These are phyloP conservation scores for Caenorhabditis imperialis DNA, from an alignment of 2,888 invertebrate species.

Conservation along the genomic window DNA sequence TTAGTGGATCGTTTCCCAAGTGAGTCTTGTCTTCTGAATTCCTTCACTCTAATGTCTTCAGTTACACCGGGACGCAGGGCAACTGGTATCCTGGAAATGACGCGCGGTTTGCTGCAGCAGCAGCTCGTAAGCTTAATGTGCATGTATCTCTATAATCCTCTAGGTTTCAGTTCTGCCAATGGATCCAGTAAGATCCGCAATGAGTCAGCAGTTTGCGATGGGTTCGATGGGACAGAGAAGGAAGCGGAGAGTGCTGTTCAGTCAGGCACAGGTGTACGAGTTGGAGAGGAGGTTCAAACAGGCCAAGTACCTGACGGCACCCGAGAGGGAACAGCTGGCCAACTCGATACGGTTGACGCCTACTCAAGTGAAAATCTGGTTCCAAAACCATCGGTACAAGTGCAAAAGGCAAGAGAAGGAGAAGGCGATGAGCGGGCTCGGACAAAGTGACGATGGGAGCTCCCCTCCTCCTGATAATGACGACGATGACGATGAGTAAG, in stretches of 20 bases:
- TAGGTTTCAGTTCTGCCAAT: slow-evolving; percentile 56
- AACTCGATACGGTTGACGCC: slow-evolving; percentile 94
- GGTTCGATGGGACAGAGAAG: slow-evolving; percentile 61
- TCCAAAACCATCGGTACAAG: slow-evolving; percentile 71
- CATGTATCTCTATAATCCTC: background rate
- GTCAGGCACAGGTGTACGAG: slow-evolving; percentile 69
- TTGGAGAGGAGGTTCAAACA: slow-evolving; percentile 91
- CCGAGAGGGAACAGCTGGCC: slow-evolving; percentile 96
- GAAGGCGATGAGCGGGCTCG: slow-evolving; percentile 63
- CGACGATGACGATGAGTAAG: slow-evolving; percentile 50
- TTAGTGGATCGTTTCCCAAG: slow-evolving; percentile 24
- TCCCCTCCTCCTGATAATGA: slow-evolving; percentile 44
- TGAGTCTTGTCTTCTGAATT: background rate
- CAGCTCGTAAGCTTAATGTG: slow-evolving; percentile 50
- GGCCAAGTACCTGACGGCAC: slow-evolving; percentile 91
- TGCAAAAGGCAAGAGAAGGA: slow-evolving; percentile 68
- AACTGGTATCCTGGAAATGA: slow-evolving; percentile 63
- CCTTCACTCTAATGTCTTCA: slow-evolving; percentile 6
- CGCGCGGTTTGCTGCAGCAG: slow-evolving; percentile 57
- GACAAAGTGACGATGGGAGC: slow-evolving; percentile 51
- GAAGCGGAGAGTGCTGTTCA: slow-evolving; percentile 67
- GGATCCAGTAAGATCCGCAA: slow-evolving; percentile 62
- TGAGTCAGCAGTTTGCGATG: slow-evolving; percentile 52
- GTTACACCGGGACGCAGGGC: slow-evolving; percentile 44
- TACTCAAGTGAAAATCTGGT: slow-evolving; percentile 83